phyloP scores from a whole-genome alignment of 2,113 vertebrate genomes.

The Corvus hawaiiensis region DNA sequence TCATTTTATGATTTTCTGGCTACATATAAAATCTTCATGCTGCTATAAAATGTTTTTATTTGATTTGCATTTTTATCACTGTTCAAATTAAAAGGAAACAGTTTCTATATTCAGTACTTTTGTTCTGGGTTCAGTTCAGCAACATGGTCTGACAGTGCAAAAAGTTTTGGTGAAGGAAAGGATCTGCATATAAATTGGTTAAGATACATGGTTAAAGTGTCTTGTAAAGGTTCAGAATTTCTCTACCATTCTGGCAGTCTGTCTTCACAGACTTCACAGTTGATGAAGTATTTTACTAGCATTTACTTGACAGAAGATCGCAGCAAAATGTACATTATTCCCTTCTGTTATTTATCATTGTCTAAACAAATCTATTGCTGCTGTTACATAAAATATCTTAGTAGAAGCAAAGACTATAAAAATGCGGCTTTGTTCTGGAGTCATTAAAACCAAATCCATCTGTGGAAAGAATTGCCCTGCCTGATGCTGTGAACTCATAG shows the following conservation, averaged over 20 bases:
- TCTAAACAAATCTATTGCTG: background rate
- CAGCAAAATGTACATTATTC: background rate
- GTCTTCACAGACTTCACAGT: background rate
- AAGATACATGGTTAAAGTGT: background rate
- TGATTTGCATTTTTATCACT: background rate
- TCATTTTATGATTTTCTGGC: background rate
- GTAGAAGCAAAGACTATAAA: background rate
- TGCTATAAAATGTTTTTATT: background rate
- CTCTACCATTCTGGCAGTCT: background rate
- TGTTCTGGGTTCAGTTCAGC: background rate
- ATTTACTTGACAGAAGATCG: background rate
- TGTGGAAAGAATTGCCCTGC: background rate
- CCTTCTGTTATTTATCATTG: background rate
- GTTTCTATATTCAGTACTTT: background rate
- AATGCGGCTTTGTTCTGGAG: background rate
- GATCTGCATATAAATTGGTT: conserved; percentile 27
- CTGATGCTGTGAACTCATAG: background rate
- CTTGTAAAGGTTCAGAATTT: conserved; percentile 24
- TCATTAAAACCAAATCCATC: background rate
- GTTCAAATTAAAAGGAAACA: background rate
- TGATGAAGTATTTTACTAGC: background rate
- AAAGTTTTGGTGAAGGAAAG: background rate
- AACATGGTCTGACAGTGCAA: background rate
- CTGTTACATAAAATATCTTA: background rate
- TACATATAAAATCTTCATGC: background rate